Percentiles rank a stretch among this genome's conserved stretches.
Evolutionary conservation across 2,888 invertebrate genomes (phyloP).

Genomic region (Cryptus viduatorius): DNA sequence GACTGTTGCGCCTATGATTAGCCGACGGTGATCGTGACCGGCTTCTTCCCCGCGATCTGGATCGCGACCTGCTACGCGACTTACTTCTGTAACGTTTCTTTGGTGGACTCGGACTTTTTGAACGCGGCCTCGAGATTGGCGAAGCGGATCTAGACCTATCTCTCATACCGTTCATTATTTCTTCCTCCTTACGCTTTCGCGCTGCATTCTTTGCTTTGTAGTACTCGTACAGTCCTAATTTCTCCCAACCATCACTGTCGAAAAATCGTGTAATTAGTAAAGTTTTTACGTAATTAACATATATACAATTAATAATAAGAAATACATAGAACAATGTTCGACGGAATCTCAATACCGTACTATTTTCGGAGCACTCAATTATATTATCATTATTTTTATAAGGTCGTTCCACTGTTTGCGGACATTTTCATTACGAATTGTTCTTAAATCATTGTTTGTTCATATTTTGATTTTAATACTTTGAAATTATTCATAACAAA

Average conservation of each 20-base stretch:
- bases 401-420: too few species aligned
- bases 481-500: too few species aligned
- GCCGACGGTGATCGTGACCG: slow-evolving; percentile 85
- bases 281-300: too few species aligned
- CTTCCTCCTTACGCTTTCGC: slow-evolving; percentile 94
- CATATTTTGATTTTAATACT: too few species aligned
- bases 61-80: slow-evolving; percentile 87
- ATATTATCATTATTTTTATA: too few species aligned
- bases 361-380: too few species aligned
- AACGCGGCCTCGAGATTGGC: slow-evolving; percentile 91
- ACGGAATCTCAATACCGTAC: too few species aligned
- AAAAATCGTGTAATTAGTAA: not conserved
- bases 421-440: too few species aligned
- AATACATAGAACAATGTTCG: too few species aligned
- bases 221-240: slow-evolving; percentile 98
- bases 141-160: slow-evolving; percentile 92
- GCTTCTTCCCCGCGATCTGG: slow-evolving; percentile 84
- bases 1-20: slow-evolving; percentile 82
- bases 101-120: slow-evolving; percentile 90
- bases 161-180: slow-evolving; percentile 90
- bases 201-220: slow-evolving; percentile 98
- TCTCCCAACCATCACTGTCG: slow-evolving; percentile 98
- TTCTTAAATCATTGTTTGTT: too few species aligned
- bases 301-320: too few species aligned
- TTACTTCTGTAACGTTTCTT: slow-evolving; percentile 91